phyloP scores from a whole-genome alignment of 2,888 invertebrate genomes.

The Chironomus riparius region DNA sequence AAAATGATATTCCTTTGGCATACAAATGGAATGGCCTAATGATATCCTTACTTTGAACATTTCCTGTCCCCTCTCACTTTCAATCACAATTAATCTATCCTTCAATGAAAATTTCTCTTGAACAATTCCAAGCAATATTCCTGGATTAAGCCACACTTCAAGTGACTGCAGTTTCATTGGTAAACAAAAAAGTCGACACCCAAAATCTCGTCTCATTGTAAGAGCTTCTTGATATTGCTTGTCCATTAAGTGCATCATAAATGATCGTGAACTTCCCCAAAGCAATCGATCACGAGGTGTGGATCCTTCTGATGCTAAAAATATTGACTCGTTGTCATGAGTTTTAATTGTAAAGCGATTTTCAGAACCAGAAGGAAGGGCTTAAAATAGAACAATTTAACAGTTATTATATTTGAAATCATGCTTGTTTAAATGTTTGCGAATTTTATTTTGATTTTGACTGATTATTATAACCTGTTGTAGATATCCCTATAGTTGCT shows the following conservation, averaged over 20 bases:
- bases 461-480: too few relatives aligned
- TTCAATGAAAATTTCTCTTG: conserved; percentile 59
- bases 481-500: too few relatives aligned
- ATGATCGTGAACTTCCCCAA: conserved; percentile 64
- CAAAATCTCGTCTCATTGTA: conserved; percentile 58
- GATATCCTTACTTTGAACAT: conserved; percentile 68
- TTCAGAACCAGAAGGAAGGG: conserved; percentile 49
- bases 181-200: conserved; percentile 60
- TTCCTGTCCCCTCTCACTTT: conserved; percentile 52
- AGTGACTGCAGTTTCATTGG: conserved; percentile 52
- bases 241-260: conserved; percentile 72
- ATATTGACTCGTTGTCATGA: conserved; percentile 65
- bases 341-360: conserved; percentile 64
- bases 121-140: conserved; percentile 59
- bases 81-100: conserved; percentile 58
- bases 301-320: conserved; percentile 61
- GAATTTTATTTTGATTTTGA: too few relatives aligned
- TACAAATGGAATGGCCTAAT: conserved; percentile 50
- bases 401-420: too few relatives aligned
- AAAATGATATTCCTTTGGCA: conserved; percentile 54
- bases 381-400: background rate
- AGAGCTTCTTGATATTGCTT: conserved; percentile 75
- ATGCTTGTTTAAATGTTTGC: too few relatives aligned
- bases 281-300: conserved; percentile 53
- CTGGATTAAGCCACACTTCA: conserved; percentile 63